These are phyloP conservation scores for Drosophila pallidifrons DNA, from an alignment of 1,140 invertebrate species.

Conservation along the genomic window DNA sequence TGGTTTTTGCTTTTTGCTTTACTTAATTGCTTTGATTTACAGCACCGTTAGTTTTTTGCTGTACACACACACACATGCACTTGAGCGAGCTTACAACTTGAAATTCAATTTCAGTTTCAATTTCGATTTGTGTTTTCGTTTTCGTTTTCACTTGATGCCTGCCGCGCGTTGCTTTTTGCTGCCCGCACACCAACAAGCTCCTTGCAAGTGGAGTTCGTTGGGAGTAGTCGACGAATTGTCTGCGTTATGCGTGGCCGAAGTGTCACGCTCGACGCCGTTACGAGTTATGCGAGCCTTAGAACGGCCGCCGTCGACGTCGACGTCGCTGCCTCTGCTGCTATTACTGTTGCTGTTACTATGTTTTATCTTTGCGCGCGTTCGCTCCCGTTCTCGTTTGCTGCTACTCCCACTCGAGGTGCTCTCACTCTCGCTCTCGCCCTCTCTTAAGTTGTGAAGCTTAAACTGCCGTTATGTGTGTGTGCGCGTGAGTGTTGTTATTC, in stretches of 20 bases:
- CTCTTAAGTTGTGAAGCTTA: conserved; percentile 45
- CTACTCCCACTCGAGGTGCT: conserved; percentile 8
- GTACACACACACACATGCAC: neutral
- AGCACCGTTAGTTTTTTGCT: conserved; percentile 20
- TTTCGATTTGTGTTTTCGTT: conserved; percentile 34
- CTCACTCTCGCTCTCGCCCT: conserved; percentile 1
- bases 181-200: conserved; percentile 8
- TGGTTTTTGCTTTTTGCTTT: conserved; percentile 28
- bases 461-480: conserved; percentile 33
- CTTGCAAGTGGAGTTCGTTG: conserved; percentile 2
- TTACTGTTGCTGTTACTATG: conserved; percentile 31
- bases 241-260: conserved; percentile 53
- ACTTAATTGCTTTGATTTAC: neutral
- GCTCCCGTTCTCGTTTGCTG: conserved; percentile 8
- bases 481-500: conserved; percentile 41
- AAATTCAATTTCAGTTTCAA: conserved; percentile 52
- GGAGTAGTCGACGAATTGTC: conserved; percentile 31
- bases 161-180: neutral
- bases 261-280: conserved; percentile 41
- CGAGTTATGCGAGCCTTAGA: conserved; percentile 44
- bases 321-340: conserved; percentile 13
- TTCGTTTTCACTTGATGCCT: conserved; percentile 55
- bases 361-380: conserved; percentile 54
- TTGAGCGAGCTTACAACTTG: conserved; percentile 12
- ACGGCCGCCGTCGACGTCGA: conserved; percentile 42